phyloP scores from a whole-genome alignment of 2,113 vertebrate genomes.

The Pristiophorus japonicus region DNA sequence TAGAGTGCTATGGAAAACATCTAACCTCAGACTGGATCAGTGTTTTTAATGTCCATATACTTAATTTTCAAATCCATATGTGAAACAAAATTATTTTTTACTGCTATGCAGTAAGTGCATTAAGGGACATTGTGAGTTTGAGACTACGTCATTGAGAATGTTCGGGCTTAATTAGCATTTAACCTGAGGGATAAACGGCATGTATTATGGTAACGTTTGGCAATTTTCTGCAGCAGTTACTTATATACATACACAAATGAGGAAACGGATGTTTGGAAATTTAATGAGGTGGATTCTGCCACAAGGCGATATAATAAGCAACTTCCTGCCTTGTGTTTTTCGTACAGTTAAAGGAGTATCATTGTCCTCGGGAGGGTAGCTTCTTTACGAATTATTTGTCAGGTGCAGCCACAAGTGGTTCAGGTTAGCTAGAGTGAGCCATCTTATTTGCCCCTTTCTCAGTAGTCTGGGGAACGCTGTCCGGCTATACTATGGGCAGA shows the following conservation, averaged over 20 bases:
- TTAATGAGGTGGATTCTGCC: neutral
- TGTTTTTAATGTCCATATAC: neutral
- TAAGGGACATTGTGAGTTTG: neutral
- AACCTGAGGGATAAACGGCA: neutral
- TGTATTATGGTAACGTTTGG: neutral
- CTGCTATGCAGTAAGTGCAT: neutral
- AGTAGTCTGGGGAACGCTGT: neutral
- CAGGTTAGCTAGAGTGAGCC: neutral
- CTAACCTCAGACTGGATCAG: neutral
- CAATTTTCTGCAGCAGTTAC: neutral
- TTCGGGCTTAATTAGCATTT: neutral
- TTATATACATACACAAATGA: neutral
- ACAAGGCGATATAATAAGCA: neutral
- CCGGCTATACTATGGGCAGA: neutral
- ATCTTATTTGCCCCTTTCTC: neutral
- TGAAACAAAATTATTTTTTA: neutral
- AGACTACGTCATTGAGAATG: neutral
- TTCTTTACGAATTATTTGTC: neutral
- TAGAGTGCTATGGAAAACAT: neutral
- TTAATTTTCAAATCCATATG: neutral
- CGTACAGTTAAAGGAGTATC: neutral
- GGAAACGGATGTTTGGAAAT: neutral
- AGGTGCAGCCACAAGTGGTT: neutral
- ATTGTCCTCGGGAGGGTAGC: neutral
- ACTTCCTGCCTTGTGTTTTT: neutral